A percentile compares a stretch with the other conserved stretches of the same genome.
Conservation (phyloP, 92 coral and sea anemone species). For the Epizoanthus ramosus region DNA sequence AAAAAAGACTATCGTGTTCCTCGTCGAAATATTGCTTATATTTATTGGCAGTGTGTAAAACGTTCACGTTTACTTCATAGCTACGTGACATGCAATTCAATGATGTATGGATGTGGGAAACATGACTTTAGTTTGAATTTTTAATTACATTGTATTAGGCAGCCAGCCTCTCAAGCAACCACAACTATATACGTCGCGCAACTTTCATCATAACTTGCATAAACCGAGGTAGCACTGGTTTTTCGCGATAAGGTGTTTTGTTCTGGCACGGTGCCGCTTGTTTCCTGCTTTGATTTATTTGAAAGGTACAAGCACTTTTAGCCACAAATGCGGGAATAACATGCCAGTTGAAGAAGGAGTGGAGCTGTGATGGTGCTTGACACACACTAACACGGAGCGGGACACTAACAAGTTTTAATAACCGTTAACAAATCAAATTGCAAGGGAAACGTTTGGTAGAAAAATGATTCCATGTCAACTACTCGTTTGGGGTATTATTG, state of each 20-base stretch:
- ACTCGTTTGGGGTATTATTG: not conserved
- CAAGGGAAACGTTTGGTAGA: not conserved
- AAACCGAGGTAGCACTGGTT: not conserved
- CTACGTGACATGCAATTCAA: not conserved
- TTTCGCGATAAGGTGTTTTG: not conserved
- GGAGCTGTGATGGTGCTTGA: not conserved
- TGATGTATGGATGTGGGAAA: not conserved
- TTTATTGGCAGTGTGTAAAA: not conserved
- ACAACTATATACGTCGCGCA: not conserved
- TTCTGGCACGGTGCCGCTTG: not conserved
- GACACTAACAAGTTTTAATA: not conserved
- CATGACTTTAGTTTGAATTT: not conserved
- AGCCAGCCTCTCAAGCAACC: not conserved
- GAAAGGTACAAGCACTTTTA: not conserved
- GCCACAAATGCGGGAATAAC: not conserved
- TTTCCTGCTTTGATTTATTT: not conserved
- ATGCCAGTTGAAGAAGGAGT: not conserved
- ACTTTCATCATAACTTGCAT: not conserved
- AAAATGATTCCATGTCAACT: slow-evolving; percentile 6
- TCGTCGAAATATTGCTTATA: not conserved
- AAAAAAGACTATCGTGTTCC: not conserved
- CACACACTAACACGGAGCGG: not conserved
- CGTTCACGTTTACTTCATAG: not conserved
- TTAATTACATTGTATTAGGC: not conserved
- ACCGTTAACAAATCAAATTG: not conserved